Conservation (phyloP, 2,113 vertebrate genomes). For the Todiramphus saurophagus region DNA sequence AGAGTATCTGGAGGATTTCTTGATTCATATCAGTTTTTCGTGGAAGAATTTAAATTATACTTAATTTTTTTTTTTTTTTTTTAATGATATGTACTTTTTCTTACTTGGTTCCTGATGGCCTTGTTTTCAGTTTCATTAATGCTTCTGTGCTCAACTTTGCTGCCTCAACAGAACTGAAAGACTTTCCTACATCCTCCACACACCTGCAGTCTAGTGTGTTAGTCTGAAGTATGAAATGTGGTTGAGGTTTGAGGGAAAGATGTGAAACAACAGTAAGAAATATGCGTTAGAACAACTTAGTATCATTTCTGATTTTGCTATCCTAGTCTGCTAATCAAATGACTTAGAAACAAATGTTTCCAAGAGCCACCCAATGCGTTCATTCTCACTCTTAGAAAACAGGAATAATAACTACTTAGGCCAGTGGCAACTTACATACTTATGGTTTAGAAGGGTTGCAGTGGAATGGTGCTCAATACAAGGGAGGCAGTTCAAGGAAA, state of each 20-base stretch:
- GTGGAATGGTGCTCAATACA: neutral
- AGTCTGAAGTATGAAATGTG: neutral
- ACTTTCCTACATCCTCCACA: neutral
- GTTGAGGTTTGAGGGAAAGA: neutral
- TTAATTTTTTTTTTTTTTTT: neutral
- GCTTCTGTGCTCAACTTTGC: neutral
- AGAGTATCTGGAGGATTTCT: neutral
- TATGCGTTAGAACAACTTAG: neutral
- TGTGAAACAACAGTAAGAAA: neutral
- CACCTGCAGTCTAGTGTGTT: slow-evolving; percentile 27
- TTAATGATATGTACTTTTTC: neutral
- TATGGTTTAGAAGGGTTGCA: neutral
- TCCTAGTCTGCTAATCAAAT: neutral
- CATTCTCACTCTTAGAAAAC: neutral
- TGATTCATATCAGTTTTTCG: neutral
- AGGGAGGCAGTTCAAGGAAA: neutral
- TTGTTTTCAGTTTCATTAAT: neutral
- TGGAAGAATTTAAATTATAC: neutral
- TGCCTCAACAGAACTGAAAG: slow-evolving; percentile 17
- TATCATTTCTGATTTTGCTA: neutral
- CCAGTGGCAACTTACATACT: neutral
- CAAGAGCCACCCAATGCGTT: neutral
- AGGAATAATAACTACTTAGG: neutral
- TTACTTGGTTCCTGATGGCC: neutral
- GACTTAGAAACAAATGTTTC: neutral